Evolutionary conservation across 2,888 invertebrate species (phyloP), one percentile per base, ranked within the genome.

Genomic region (Linyphia triangularis): DNA sequence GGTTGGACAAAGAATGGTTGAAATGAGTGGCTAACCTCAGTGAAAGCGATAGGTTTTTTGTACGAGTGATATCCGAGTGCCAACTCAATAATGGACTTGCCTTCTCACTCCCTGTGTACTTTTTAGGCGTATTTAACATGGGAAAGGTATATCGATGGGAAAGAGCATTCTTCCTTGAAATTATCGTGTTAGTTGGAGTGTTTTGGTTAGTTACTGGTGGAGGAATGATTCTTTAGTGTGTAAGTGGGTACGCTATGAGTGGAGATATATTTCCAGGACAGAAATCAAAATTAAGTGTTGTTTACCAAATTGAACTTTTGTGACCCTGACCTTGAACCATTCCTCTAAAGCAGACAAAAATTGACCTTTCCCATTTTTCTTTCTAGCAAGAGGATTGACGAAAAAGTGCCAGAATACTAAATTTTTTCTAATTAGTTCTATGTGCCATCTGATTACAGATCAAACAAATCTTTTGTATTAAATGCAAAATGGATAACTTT

Each of bases 1-100:
- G n/a, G 19, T 51, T 16, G 67, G 81, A 82, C 75, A 82, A 81
- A 57, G 79, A 24, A 57, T 26, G 16, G 65, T 40, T 51, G 30
- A 26, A 77, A 70, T 65, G 79, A 79, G 85, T 72, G 85, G 73
- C 73, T 69, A 88, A 88, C 86, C 77, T 65, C 79, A 16, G 24
- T 33, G 26, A 79, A 40, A 26, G 81, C 22, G 63, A 26, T 70
- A 30, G 57, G 67, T 73, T 81, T 73, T 81, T 81, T 81, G 86
- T 75, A 37, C 57, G 37, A 57, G 65, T 81, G 73, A 81, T 65
- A n/a, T 78, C 43, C 24, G 9, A 28, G 65, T 65, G 65, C 33
- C 79, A 51, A 28, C 57, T 73, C 73, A 67, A 81, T 79, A 43
- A 61, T 16, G 61, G 61, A 61, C 57, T 85, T 78, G 65, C 85